phyloP scores from a whole-genome alignment of 1,140 invertebrate genomes.

The Campodea augens region DNA sequence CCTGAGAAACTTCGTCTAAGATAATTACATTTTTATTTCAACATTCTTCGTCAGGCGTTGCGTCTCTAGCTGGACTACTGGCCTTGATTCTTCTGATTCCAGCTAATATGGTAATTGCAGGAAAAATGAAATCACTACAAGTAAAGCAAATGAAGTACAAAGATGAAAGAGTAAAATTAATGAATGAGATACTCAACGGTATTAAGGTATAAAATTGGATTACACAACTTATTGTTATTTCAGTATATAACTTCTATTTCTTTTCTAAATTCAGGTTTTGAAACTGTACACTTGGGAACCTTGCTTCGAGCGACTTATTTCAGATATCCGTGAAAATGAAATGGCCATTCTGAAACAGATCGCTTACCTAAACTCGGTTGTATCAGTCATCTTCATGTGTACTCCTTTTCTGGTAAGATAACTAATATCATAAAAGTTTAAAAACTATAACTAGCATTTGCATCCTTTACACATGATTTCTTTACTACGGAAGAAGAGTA shows the following conservation, averaged over 20 bases:
- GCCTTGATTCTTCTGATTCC: conserved; percentile 32
- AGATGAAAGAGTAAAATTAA: conserved; percentile 28
- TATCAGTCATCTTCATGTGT: conserved; percentile 11
- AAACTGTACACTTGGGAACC: conserved; percentile 20
- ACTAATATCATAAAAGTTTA: no score
- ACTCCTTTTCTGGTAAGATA: conserved; percentile 18
- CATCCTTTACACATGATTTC: no score
- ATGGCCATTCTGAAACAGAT: conserved; percentile 18
- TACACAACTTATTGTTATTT: background rate
- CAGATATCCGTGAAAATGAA: conserved; percentile 16
- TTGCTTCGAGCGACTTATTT: conserved; percentile 16
- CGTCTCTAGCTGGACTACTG: conserved; percentile 31
- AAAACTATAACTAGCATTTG: no score
- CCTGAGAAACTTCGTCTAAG: no score
- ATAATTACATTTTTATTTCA: no score
- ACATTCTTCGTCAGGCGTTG: conserved; percentile 21
- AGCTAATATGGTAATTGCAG: conserved; percentile 30
- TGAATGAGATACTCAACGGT: conserved; percentile 34
- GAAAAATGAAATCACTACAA: conserved; percentile 25
- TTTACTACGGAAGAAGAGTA: no score
- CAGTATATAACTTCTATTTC: no score
- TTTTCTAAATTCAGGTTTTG: conserved; percentile 9
- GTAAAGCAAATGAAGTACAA: conserved; percentile 24
- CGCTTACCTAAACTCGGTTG: conserved; percentile 19
- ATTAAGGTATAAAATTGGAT: conserved; percentile 27